Evolutionary conservation across 1,140 invertebrate species (phyloP).

Genomic region (Tigriopus japonicus): DNA sequence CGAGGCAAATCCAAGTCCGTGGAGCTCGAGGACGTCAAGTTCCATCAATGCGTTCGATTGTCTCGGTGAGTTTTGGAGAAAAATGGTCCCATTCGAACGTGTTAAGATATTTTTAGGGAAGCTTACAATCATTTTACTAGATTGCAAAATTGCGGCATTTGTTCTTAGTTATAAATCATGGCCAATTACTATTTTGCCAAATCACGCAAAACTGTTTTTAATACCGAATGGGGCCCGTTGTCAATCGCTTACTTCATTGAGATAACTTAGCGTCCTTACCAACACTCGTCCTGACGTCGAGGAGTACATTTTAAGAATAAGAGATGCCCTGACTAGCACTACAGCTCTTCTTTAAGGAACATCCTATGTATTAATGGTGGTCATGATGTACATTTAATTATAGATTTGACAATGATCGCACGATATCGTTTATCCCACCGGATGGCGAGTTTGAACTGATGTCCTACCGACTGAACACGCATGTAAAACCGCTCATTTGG

Average conservation of each 20-base stretch:
- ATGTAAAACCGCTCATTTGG: constrained; percentile 97
- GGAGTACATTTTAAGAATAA: neutral
- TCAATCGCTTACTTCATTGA: too few relatives aligned
- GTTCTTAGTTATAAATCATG: too few relatives aligned
- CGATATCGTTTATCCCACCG: constrained; percentile 96
- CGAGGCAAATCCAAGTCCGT: constrained; percentile 96
- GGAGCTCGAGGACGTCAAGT: constrained; percentile 97
- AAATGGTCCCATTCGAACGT: too few relatives aligned
- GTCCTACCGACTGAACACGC: constrained; percentile 93
- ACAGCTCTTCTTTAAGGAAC: neutral
- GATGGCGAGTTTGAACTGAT: constrained; percentile 99
- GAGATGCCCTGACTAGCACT: neutral
- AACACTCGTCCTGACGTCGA: too few relatives aligned
- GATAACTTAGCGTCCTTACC: too few relatives aligned
- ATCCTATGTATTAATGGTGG: neutral
- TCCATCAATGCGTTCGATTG: constrained; percentile 95
- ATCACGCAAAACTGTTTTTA: too few relatives aligned
- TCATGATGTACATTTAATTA: constrained; percentile 25
- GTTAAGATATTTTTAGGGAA: too few relatives aligned
- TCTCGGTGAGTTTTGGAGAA: constrained; percentile 35
- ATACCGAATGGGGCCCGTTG: too few relatives aligned
- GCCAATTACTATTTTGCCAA: too few relatives aligned
- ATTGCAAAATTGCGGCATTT: too few relatives aligned
- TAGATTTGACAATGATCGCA: constrained; percentile 89
- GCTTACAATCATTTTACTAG: too few relatives aligned